A percentile compares a stretch with the other conserved stretches of the same genome.
Conservation (phyloP, 2,888 invertebrate species). For the Clostera curtula region DNA sequence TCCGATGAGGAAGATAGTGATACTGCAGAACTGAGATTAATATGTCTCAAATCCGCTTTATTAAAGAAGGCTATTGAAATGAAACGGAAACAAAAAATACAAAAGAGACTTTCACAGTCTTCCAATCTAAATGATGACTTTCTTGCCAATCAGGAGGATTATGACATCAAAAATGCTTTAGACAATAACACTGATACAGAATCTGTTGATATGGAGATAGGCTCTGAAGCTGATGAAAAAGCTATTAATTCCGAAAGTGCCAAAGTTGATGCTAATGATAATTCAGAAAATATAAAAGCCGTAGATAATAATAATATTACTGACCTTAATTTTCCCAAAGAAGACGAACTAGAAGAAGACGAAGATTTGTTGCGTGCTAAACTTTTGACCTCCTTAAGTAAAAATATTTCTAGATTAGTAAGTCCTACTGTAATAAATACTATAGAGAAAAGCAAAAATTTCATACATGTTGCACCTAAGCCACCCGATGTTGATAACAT, state of each 20-base stretch:
- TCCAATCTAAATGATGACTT: slow-evolving; percentile 43
- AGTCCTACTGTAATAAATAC: slow-evolving; percentile 33
- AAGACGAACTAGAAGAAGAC: slow-evolving; percentile 73
- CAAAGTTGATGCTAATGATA: slow-evolving; percentile 15
- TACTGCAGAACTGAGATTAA: slow-evolving; percentile 76
- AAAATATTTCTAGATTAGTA: slow-evolving; percentile 65
- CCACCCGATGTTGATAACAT: slow-evolving; percentile 16
- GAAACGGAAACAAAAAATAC: slow-evolving; percentile 61
- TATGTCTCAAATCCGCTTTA: slow-evolving; percentile 80
- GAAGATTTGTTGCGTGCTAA: slow-evolving; percentile 76
- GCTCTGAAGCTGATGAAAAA: slow-evolving; percentile 60
- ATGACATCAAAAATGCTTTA: slow-evolving; percentile 28
- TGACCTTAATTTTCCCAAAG: slow-evolving; percentile 18
- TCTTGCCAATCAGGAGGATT: slow-evolving; percentile 25
- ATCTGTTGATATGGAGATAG: slow-evolving; percentile 71
- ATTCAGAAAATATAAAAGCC: slow-evolving; percentile 3
- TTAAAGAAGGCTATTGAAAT: slow-evolving; percentile 78
- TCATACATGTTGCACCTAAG: slow-evolving; percentile 14
- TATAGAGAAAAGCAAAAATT: slow-evolving; percentile 19
- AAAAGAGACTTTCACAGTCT: slow-evolving; percentile 50
- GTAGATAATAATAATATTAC: slow-evolving; percentile 3
- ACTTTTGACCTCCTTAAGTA: slow-evolving; percentile 74
- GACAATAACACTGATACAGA: slow-evolving; percentile 66
- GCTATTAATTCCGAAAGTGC: slow-evolving; percentile 18
- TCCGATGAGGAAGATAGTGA: slow-evolving; percentile 76